A percentile compares a stretch with the other conserved stretches of the same genome.
Conservation (phyloP, 1,140 invertebrate genomes). For the Wiebesia pumilae region DNA sequence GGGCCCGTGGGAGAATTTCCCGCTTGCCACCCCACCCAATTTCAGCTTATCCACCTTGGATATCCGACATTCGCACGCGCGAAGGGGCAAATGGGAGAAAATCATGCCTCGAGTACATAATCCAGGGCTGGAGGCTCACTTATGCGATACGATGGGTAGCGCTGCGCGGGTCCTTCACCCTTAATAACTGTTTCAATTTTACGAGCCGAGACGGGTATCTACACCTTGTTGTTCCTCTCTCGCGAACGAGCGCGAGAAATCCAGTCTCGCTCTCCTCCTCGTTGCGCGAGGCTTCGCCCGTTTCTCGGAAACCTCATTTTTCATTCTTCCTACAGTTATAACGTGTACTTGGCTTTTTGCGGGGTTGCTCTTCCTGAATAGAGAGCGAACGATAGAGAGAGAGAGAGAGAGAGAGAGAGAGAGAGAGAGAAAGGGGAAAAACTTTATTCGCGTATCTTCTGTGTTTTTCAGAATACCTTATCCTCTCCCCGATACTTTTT, state of each 20-base stretch:
- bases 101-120: constrained; percentile 41
- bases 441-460: neutral
- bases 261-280: neutral
- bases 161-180: neutral
- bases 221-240: constrained; percentile 9
- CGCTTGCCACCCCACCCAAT: neutral
- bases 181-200: constrained; percentile 46
- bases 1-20: neutral
- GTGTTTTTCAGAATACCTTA: constrained; percentile 2
- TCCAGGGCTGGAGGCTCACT: constrained; percentile 34
- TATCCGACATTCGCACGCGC: neutral
- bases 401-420: neutral
- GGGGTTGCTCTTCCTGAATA: constrained; percentile 11
- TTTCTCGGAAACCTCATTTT: constrained; percentile 41
- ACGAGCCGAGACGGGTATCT: neutral
- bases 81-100: too few relatives aligned
- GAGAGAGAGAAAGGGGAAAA: neutral
- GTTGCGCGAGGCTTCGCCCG: neutral
- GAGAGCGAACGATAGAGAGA: neutral
- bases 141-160: constrained; percentile 36
- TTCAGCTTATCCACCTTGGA: neutral
- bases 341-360: constrained; percentile 11
- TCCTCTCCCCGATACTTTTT: too few relatives aligned
- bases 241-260: constrained; percentile 5
- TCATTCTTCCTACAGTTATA: constrained; percentile 24